Base-by-base conservation (phyloP, 2,888 invertebrate genomes). In the Diadromus collaris region DNA sequence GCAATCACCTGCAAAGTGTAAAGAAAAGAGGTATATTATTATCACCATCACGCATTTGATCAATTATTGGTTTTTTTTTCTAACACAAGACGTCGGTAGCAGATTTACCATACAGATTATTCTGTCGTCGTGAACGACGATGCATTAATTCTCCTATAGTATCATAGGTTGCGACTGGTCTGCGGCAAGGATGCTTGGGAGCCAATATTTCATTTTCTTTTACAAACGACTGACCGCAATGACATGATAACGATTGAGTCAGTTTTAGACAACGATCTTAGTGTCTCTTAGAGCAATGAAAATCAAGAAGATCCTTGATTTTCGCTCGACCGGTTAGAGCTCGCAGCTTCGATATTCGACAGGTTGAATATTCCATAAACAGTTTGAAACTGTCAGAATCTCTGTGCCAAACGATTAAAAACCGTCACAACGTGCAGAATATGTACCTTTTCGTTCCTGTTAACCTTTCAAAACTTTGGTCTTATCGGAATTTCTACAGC, bases 1-100 rank as follows among this genome's bases (percentile, higher is more conserved):
- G 92, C 91, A 90, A 92, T 88, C 90, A 91, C 90, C 92, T 92
- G 82, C 21, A 86, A 87, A 69, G 70, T 71, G 46, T 65, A 65
- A 80, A 63, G 24, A 74, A 27, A 27, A 24, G n/a, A 44, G 5
- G 2, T 29, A 48, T 60, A 24, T 51, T 24, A 72, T 48, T 7
- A 56, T 19, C 29, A 13, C 4, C 27, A 16, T 16, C 16, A 7
- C 16, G 16, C 5, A 63, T 41, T 29, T 54, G 9, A 2, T n/a
- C 19, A 34, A 38, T 38, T 32, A 51, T 44, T 29, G 38, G n/a
- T n/a, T n/a, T 48, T 48, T 16, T 6, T 1, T 6, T 51, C 21
- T 6, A 60, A 29, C 56, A 6, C 5, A 29, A 27, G 2, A 16
- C 16, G 21, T 21, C 6, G 5, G 24, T 7, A 13, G 19, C 6